Evolutionary conservation across 2,888 invertebrate genomes (phyloP).

Genomic region (Byasa hedistus): DNA sequence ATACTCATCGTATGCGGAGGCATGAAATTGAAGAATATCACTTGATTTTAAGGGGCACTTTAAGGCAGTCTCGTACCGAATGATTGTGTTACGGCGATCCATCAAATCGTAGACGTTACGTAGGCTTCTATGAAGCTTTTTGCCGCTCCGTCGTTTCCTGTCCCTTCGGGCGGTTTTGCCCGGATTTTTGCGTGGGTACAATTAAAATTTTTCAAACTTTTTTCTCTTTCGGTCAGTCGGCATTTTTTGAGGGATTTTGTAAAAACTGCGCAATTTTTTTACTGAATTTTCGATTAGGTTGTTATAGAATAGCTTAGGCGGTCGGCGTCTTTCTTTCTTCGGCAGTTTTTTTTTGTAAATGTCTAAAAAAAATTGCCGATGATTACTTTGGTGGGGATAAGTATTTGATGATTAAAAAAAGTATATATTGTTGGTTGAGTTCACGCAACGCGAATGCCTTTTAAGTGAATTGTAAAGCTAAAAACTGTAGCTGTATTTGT

Average conservation of each 20-base stretch:
- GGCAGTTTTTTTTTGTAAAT: slow-evolving; percentile 45
- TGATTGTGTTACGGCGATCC: slow-evolving; percentile 76
- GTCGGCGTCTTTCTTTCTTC: slow-evolving; percentile 46
- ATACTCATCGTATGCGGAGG: slow-evolving; percentile 37
- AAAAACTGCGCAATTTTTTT: slow-evolving; percentile 46
- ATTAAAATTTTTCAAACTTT: slow-evolving; percentile 63
- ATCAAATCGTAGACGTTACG: slow-evolving; percentile 71
- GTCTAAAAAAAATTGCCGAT: no score
- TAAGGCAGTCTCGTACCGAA: slow-evolving; percentile 65
- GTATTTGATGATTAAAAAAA: slow-evolving; percentile 15
- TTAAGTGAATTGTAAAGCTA: not conserved
- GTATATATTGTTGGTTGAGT: not conserved
- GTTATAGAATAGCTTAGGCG: slow-evolving; percentile 48
- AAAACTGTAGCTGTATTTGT: not conserved
- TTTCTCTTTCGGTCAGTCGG: slow-evolving; percentile 68
- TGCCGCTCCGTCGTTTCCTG: slow-evolving; percentile 74
- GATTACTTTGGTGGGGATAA: slow-evolving; percentile 1
- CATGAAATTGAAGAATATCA: slow-evolving; percentile 71
- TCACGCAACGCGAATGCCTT: not conserved
- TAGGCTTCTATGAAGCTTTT: slow-evolving; percentile 69
- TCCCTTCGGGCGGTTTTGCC: slow-evolving; percentile 57
- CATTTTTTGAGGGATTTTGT: slow-evolving; percentile 62
- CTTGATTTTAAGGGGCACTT: slow-evolving; percentile 77
- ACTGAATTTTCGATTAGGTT: slow-evolving; percentile 48
- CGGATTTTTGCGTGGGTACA: slow-evolving; percentile 69